These are phyloP conservation scores for Cryptotis parvus DNA, from an alignment of 2,113 vertebrate species.

Conservation along the genomic window DNA sequence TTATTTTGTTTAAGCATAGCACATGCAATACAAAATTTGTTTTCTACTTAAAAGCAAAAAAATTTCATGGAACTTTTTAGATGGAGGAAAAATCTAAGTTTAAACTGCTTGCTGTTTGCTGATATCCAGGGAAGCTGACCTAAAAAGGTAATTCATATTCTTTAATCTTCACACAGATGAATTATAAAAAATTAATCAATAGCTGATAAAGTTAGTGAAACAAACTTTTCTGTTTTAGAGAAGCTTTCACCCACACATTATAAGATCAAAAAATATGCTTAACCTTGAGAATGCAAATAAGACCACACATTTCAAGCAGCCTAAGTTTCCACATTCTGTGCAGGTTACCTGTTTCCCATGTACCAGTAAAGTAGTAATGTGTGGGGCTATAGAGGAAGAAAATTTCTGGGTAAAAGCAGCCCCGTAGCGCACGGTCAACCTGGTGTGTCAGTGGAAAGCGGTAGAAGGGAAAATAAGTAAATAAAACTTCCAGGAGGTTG, in stretches of 20 bases:
- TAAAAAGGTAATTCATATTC: constrained; percentile 31
- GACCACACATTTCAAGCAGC: constrained; percentile 82
- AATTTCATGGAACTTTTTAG: constrained; percentile 28
- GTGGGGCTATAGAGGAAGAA: constrained; percentile 96
- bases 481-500: constrained; percentile 66
- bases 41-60: constrained; percentile 62
- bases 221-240: constrained; percentile 58
- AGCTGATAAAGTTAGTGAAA: constrained; percentile 79
- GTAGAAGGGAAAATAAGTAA: constrained; percentile 85
- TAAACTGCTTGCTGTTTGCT: constrained; percentile 54
- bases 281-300: constrained; percentile 81
- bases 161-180: constrained; percentile 43
- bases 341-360: constrained; percentile 98
- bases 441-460: constrained; percentile 86
- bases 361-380: constrained; percentile 98
- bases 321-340: constrained; percentile 77
- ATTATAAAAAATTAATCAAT: constrained; percentile 23
- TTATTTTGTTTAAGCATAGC: constrained; percentile 56
- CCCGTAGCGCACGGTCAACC: constrained; percentile 95
- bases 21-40: constrained; percentile 49
- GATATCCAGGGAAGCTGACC: neutral
- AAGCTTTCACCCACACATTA: constrained; percentile 63
- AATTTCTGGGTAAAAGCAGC: constrained; percentile 95
- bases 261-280: constrained; percentile 74
- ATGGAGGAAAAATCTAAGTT: constrained; percentile 60